Conservation (phyloP, 2,888 invertebrate genomes). For the Polydrusus pterygomalis region DNA sequence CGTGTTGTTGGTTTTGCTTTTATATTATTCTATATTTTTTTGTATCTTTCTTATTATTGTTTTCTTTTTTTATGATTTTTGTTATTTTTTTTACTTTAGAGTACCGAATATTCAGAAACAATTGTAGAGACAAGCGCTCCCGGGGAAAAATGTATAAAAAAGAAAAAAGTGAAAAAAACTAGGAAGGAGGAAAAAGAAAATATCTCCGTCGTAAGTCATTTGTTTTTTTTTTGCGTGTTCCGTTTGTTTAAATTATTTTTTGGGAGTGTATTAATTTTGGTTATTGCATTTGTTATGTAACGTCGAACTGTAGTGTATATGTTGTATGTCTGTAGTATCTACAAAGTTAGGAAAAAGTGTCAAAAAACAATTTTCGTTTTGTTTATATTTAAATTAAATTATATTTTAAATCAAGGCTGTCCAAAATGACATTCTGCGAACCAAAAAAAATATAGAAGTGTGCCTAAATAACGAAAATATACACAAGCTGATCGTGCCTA, state of each 20-base stretch:
- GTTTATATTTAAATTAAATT: too few relatives aligned
- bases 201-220: slow-evolving; percentile 79
- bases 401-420: too few relatives aligned
- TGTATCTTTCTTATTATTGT: too few relatives aligned
- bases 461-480: too few relatives aligned
- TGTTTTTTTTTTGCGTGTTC: background rate
- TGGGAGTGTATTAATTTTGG: slow-evolving; percentile 40
- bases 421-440: too few relatives aligned
- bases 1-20: background rate
- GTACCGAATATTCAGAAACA: slow-evolving; percentile 69
- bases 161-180: slow-evolving; percentile 78
- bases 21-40: too few relatives aligned
- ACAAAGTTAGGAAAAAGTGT: background rate
- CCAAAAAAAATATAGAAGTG: too few relatives aligned
- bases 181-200: slow-evolving; percentile 81
- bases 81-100: slow-evolving; percentile 65
- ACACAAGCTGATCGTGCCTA: too few relatives aligned
- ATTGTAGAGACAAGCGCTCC: slow-evolving; percentile 64
- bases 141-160: slow-evolving; percentile 69
- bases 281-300: slow-evolving; percentile 34
- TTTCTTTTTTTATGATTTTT: slow-evolving; percentile 43
- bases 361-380: too few relatives aligned
- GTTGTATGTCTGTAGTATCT: background rate
- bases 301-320: background rate
- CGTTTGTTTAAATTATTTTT: slow-evolving; percentile 27